Percentiles rank a stretch among this genome's conserved stretches.
These are phyloP conservation scores for Acanthoscelides obtectus DNA, from an alignment of 2,888 invertebrate species.

Conservation along the genomic window DNA sequence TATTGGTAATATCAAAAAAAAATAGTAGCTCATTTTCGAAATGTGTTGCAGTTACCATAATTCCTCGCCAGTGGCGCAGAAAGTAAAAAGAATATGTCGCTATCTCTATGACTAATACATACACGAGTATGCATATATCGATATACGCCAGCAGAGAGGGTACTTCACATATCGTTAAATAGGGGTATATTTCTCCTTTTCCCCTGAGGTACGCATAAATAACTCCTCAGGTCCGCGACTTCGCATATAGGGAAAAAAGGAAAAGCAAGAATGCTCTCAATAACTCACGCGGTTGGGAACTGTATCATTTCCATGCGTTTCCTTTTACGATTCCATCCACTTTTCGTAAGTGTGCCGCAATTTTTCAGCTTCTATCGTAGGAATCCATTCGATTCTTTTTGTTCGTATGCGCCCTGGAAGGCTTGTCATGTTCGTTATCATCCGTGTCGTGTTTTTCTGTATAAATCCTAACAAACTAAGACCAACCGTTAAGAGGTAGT, in stretches of 20 bases:
- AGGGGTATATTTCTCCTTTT: not conserved
- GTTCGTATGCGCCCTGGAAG: not conserved
- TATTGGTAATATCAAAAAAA: too few species aligned
- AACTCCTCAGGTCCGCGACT: not conserved
- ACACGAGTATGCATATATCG: not conserved
- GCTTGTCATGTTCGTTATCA: not conserved
- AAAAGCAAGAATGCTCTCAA: not conserved
- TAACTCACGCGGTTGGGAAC: slow-evolving; percentile 4
- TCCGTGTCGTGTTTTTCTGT: too few species aligned
- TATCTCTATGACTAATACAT: too few species aligned
- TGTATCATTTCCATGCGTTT: slow-evolving; percentile 13
- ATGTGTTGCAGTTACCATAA: too few species aligned
- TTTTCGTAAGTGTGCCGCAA: slow-evolving; percentile 16
- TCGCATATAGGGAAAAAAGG: not conserved
- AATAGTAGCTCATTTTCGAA: too few species aligned
- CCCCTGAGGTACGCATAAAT: not conserved
- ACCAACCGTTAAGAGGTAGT: too few species aligned
- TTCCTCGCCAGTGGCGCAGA: too few species aligned
- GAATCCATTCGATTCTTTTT: slow-evolving; percentile 9
- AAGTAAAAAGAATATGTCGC: too few species aligned
- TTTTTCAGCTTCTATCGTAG: slow-evolving; percentile 14
- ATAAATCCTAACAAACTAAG: too few species aligned
- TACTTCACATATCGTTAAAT: not conserved
- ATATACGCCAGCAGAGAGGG: not conserved
- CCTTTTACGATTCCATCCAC: slow-evolving; percentile 14